Evolutionary conservation across 2,797 vertebrate species (phyloP), one percentile per base, ranked within the genome.

Genomic region (Enteromius paludinosus): DNA sequence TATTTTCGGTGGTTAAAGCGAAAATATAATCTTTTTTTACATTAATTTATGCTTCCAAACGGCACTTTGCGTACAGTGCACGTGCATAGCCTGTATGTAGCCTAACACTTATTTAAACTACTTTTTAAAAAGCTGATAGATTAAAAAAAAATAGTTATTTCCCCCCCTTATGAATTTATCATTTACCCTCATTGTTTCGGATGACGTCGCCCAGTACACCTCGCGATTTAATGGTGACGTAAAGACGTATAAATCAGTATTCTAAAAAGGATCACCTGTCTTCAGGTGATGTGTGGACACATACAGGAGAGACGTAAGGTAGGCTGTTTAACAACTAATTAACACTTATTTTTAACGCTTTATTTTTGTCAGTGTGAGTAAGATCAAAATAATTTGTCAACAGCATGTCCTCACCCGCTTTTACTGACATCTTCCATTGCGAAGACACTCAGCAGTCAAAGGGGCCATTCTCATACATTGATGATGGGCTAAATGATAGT

Each of bases 401-500:
- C 66, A 90, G 85, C 25, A 90, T 91, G 90, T 88, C 88, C 75
- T 88, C 89, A 17, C 84, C 88, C 4, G 74, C 73, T 18, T 82
- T 83, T 9, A 82, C 82, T 4, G 86, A 79, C 47, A 64, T 87
- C 65, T 78, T 89, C 43, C 79, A 85, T 1, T 78, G 82, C 62
- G 87, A 87, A 33, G 85, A 87, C 71, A 71, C 20, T 4, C 72
- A 61, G 66, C 59, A 65, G 1, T 52, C 78, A 3, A 86, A 83
- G 38, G 70, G 72, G 1, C 73, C 18, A 3, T 84, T 84, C 86
- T 84, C 74, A 25, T 88, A n/a, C 77, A 79, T 78, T 4, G 90
- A 90, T 15, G 89, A 91, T 38, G 83, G 84, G 5, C 76, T 87
- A 1, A 88, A 86, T 47, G 90, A 90, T 45, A 89, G 87, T 83